phyloP scores from a whole-genome alignment of 2,113 vertebrate species.

The Penelope pileata region DNA sequence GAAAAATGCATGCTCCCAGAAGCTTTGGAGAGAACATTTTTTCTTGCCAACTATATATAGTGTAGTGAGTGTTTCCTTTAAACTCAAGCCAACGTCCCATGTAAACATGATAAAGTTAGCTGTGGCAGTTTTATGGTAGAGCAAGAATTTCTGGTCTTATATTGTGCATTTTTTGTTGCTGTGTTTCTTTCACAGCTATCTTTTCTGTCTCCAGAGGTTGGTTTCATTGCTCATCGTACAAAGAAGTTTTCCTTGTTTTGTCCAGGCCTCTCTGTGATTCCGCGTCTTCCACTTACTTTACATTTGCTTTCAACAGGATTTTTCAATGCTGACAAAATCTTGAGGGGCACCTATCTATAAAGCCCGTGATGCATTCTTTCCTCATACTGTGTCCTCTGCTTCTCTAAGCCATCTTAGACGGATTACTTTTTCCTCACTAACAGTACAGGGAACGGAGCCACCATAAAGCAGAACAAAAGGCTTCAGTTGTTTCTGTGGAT shows the following conservation, averaged over 20 bases:
- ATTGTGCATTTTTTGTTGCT: neutral
- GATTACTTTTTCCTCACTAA: neutral
- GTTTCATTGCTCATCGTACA: neutral
- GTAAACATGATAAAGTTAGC: slow-evolving; percentile 49
- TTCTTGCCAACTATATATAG: slow-evolving; percentile 34
- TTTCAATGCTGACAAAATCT: neutral
- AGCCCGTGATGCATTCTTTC: neutral
- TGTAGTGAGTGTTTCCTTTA: slow-evolving; percentile 21
- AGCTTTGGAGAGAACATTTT: slow-evolving; percentile 26
- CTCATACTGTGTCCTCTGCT: neutral
- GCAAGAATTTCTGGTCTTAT: slow-evolving; percentile 4
- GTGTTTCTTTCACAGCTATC: neutral
- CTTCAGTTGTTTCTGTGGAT: neutral
- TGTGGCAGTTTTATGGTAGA: slow-evolving; percentile 11
- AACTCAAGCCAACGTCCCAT: neutral
- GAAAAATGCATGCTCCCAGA: slow-evolving; percentile 50
- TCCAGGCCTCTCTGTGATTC: neutral
- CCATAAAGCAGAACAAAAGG: neutral
- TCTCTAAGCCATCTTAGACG: neutral
- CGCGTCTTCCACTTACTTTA: neutral
- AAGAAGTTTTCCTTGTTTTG: neutral
- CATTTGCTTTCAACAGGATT: neutral
- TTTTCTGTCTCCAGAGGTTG: neutral
- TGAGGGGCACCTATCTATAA: neutral
- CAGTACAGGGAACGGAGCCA: neutral